Evolutionary conservation across 92 coral and sea anemone species (phyloP).

Genomic region (Blastomussa wellsi): DNA sequence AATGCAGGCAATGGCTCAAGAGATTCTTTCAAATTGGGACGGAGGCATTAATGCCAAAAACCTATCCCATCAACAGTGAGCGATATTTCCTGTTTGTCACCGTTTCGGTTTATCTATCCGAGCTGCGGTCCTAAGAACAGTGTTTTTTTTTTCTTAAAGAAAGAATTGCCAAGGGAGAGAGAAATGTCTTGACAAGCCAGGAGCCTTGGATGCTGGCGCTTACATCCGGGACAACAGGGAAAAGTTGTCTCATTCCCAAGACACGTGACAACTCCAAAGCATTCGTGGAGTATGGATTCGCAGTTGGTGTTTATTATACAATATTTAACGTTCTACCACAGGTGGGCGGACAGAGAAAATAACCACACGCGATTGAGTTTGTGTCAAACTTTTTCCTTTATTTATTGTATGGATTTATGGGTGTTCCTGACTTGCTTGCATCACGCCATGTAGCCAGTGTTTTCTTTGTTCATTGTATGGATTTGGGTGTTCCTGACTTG

Average conservation of each 20-base stretch:
- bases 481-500: no score
- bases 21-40: no score
- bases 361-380: background rate
- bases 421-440: background rate
- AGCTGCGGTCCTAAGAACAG: background rate
- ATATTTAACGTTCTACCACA: slow-evolving; percentile 41
- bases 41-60: no score
- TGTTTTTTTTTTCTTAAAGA: slow-evolving; percentile 10
- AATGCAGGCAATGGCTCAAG: no score
- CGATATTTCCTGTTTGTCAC: background rate
- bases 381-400: background rate
- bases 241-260: slow-evolving; percentile 47
- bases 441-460: no score
- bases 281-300: slow-evolving; percentile 47
- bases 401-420: background rate
- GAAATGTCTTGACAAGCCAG: slow-evolving; percentile 37
- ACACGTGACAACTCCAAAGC: slow-evolving; percentile 45
- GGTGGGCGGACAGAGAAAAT: slow-evolving; percentile 30
- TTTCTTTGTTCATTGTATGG: no score
- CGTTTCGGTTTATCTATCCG: background rate
- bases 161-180: slow-evolving; percentile 37
- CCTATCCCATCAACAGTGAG: no score
- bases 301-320: slow-evolving; percentile 45
- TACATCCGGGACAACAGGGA: slow-evolving; percentile 64
- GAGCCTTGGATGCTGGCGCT: slow-evolving; percentile 52